These are phyloP conservation scores for Caenorhabditis sp. DNA, from an alignment of 2,888 invertebrate genomes.

Conservation along the genomic window DNA sequence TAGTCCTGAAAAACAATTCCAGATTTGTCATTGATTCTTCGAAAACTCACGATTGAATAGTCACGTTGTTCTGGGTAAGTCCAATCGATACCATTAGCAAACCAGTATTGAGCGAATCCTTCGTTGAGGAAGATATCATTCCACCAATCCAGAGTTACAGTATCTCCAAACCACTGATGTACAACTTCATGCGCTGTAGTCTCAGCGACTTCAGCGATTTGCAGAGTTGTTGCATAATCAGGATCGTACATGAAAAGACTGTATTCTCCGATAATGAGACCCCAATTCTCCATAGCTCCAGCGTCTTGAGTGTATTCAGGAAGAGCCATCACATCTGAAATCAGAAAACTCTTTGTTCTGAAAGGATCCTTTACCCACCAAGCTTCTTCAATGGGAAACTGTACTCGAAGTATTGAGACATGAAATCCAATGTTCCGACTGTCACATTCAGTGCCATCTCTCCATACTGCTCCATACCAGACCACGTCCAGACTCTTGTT, in stretches of 20 bases:
- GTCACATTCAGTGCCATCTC: slow-evolving; percentile 75
- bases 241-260: slow-evolving; percentile 63
- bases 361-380: slow-evolving; percentile 3
- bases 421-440: slow-evolving; percentile 86
- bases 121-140: slow-evolving; percentile 76
- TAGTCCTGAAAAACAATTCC: slow-evolving; percentile 47
- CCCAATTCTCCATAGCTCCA: slow-evolving; percentile 74
- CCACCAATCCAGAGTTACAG: slow-evolving; percentile 75
- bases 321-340: slow-evolving; percentile 66
- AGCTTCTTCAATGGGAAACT: slow-evolving; percentile 76
- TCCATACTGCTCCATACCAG: slow-evolving; percentile 86
- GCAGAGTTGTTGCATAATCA: slow-evolving; percentile 59
- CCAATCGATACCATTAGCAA: slow-evolving; percentile 62
- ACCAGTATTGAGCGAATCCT: slow-evolving; percentile 76
- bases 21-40: not conserved
- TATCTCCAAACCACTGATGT: slow-evolving; percentile 78
- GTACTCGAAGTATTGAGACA: slow-evolving; percentile 89
- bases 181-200: slow-evolving; percentile 71
- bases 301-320: slow-evolving; percentile 64
- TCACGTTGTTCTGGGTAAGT: slow-evolving; percentile 65
- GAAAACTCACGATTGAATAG: slow-evolving; percentile 60
- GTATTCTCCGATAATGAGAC: slow-evolving; percentile 70
- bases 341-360: not conserved
- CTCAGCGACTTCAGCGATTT: slow-evolving; percentile 58
- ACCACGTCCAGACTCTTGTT: slow-evolving; percentile 88